Conservation (phyloP, 2,797 vertebrate species). For the Crax fasciolata region DNA sequence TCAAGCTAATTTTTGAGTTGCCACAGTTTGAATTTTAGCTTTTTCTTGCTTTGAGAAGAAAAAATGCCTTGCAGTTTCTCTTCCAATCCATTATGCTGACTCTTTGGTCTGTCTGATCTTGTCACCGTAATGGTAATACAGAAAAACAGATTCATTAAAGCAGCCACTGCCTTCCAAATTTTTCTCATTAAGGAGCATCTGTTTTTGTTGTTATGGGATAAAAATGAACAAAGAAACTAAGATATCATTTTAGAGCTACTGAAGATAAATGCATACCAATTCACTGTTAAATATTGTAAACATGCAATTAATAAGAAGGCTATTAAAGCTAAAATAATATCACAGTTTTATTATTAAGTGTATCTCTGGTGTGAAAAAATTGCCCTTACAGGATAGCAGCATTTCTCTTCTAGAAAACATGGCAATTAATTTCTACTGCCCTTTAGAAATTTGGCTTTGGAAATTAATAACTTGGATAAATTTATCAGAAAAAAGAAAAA, state of each 20-base stretch:
- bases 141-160: not conserved
- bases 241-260: not conserved
- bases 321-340: not conserved
- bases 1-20: not conserved
- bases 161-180: not conserved
- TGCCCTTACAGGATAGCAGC: not conserved
- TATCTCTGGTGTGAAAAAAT: not conserved
- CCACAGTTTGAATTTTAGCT: constrained; percentile 25
- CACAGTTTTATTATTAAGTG: not conserved
- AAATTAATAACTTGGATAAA: not conserved
- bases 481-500: not conserved
- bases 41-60: not conserved
- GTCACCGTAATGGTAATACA: not conserved
- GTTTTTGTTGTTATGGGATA: not conserved
- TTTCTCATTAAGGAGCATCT: not conserved
- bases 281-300: not conserved
- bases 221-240: not conserved
- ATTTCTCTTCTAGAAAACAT: not conserved
- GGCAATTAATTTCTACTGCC: not conserved
- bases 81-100: not conserved
- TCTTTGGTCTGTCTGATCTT: not conserved
- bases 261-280: not conserved
- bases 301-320: not conserved
- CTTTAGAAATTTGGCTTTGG: not conserved
- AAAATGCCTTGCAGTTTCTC: not conserved